phyloP scores from a whole-genome alignment of 2,797 vertebrate genomes.

The Antennarius maculatus region DNA sequence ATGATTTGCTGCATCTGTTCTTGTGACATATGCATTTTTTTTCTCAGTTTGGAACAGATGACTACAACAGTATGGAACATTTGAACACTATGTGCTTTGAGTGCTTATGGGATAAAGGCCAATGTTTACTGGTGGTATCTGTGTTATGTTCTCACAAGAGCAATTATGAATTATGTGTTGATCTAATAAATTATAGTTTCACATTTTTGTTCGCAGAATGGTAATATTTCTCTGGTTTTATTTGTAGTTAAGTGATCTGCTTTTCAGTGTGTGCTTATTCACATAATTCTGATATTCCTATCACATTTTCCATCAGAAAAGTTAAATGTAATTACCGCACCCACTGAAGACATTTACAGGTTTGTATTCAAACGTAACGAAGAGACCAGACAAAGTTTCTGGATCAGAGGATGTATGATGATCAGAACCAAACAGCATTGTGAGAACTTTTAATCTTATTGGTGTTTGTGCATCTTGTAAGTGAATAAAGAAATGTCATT shows the following conservation, averaged over 20 bases:
- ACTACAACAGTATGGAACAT: background rate
- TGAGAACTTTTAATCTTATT: too few relatives aligned
- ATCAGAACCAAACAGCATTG: too few relatives aligned
- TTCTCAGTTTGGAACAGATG: slow-evolving; percentile 1
- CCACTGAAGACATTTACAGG: background rate
- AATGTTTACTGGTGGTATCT: slow-evolving; percentile 31
- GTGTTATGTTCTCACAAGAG: slow-evolving; percentile 25
- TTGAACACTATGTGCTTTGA: slow-evolving; percentile 23
- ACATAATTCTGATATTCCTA: background rate
- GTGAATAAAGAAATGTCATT: too few relatives aligned
- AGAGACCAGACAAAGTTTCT: too few relatives aligned
- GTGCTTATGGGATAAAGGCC: slow-evolving; percentile 26
- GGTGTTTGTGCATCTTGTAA: too few relatives aligned
- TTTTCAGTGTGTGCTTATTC: background rate
- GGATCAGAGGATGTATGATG: too few relatives aligned
- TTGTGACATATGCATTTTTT: background rate
- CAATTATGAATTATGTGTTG: slow-evolving; percentile 17
- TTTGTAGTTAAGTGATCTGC: background rate
- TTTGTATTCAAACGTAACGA: background rate
- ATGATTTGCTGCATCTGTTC: slow-evolving; percentile 10
- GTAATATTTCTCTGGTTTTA: slow-evolving; percentile 9
- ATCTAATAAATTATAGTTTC: slow-evolving; percentile 50
- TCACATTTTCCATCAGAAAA: background rate
- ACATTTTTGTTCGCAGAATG: slow-evolving; percentile 46
- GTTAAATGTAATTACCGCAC: background rate